Base-by-base conservation (phyloP, 1,140 invertebrate genomes). In the Cydia amplana region DNA sequence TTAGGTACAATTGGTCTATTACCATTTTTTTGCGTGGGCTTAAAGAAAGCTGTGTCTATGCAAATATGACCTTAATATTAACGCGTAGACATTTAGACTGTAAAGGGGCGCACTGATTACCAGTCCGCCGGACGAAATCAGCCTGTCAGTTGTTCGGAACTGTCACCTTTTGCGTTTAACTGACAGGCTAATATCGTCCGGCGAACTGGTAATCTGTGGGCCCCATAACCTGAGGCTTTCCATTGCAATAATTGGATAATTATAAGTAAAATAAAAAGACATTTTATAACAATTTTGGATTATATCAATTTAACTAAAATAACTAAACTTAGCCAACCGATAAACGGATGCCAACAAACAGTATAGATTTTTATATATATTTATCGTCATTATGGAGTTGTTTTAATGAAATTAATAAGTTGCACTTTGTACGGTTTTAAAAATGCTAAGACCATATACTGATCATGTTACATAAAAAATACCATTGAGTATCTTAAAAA, bases 211-310 rank as follows among this genome's bases (percentile, higher is more conserved):
- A n/a, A n/a, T n/a, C n/a, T n/a, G n/a, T n/a, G n/a, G n/a, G n/a
- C n/a, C n/a, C n/a, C n/a, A n/a, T n/a, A 84, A 86, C 83, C 86
- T 70, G 87, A 89, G 85, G 87, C 86, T 91, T 91, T 87, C 83
- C 78, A 76, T 72, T 75, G 60, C 83, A 80, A 79, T 60, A 84
- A 84, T 86, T 83, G 75, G 79, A 83, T 75, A 83, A 82, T 55
- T 65, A 84, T 73, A 65, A 79, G 72, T 85, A 80, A 79, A 79
- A 79, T 82, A 85, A 88, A 88, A 90, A 83, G 85, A 73, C 70
- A 67, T 78, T 83, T 84, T 81, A 79, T 80, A 80, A 82, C 75
- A 74, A 77, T 77, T 82, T 49, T 78, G 64, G 81, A 83, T 82
- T 79, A 74, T 78, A 77, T 78, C 72, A 64, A 74, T 23, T 16